Evolutionary conservation across 2,113 vertebrate genomes (phyloP).

Genomic region (Pachyramphus minor): DNA sequence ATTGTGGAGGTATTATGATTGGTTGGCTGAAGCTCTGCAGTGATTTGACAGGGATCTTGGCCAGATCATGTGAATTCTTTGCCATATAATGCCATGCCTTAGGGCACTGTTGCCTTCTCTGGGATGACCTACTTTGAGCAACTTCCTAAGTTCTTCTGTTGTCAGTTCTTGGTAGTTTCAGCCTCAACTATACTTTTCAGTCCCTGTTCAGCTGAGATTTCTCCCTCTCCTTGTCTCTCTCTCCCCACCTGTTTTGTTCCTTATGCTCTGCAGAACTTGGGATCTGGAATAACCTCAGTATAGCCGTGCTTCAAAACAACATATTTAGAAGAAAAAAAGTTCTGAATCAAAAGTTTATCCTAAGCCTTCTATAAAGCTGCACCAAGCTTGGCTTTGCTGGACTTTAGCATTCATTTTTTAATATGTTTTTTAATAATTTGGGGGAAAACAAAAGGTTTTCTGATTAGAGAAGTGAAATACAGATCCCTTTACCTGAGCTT

Average conservation of each 20-base stretch:
- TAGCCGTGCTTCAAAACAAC: neutral
- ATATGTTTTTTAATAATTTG: neutral
- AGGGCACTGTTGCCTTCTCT: neutral
- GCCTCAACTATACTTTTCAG: neutral
- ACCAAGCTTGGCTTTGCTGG: neutral
- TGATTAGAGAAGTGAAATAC: neutral
- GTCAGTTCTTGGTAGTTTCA: neutral
- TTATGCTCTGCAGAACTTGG: neutral
- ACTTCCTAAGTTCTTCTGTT: neutral
- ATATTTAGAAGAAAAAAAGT: neutral
- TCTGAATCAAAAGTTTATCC: neutral
- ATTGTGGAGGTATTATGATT: neutral
- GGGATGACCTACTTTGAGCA: neutral
- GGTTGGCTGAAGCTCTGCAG: neutral
- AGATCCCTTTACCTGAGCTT: neutral
- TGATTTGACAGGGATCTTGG: neutral
- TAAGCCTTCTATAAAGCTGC: neutral
- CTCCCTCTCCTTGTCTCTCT: neutral
- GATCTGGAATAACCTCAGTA: neutral
- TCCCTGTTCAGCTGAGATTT: neutral
- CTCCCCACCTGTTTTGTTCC: neutral
- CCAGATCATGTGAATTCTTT: neutral
- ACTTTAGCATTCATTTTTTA: neutral
- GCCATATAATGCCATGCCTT: neutral
- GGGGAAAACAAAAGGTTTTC: neutral